These are phyloP conservation scores for Eubasilissa regina DNA, from an alignment of 1,140 invertebrate species.

Conservation along the genomic window DNA sequence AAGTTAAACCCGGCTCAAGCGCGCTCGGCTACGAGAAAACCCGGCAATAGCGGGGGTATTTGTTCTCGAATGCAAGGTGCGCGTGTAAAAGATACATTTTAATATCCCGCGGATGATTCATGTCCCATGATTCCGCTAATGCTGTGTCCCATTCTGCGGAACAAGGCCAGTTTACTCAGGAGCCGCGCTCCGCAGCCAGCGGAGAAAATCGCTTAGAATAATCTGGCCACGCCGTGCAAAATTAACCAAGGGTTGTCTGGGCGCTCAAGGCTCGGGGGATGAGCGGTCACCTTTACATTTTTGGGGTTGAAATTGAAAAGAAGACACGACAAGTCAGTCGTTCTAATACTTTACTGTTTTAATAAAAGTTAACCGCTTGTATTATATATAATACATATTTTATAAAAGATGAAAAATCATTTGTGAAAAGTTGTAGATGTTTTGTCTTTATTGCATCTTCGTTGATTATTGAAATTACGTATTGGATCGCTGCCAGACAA, in stretches of 20 bases:
- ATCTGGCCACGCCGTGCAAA: slow-evolving; percentile 9
- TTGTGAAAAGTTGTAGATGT: too few relatives aligned
- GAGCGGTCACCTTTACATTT: too few relatives aligned
- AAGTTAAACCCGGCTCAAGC: slow-evolving; percentile 20
- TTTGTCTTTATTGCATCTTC: too few relatives aligned
- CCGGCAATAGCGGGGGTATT: background rate
- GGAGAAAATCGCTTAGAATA: slow-evolving; percentile 19
- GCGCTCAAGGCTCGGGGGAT: background rate
- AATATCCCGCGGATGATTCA: slow-evolving; percentile 58
- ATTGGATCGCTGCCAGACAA: too few relatives aligned
- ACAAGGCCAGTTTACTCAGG: slow-evolving; percentile 51
- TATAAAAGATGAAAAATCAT: too few relatives aligned
- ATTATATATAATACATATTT: too few relatives aligned
- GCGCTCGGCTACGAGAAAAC: background rate
- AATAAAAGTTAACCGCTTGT: too few relatives aligned
- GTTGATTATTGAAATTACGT: too few relatives aligned
- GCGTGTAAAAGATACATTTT: slow-evolving; percentile 56
- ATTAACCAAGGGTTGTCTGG: slow-evolving; percentile 13
- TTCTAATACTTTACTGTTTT: too few relatives aligned
- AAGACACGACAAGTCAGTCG: too few relatives aligned
- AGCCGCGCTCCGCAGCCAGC: slow-evolving; percentile 11
- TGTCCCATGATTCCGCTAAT: slow-evolving; percentile 55
- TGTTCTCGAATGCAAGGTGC: background rate
- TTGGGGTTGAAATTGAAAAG: too few relatives aligned
- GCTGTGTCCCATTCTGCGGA: slow-evolving; percentile 53